Conservation (phyloP, 1,140 invertebrate genomes). For the Holotrichia oblita region DNA sequence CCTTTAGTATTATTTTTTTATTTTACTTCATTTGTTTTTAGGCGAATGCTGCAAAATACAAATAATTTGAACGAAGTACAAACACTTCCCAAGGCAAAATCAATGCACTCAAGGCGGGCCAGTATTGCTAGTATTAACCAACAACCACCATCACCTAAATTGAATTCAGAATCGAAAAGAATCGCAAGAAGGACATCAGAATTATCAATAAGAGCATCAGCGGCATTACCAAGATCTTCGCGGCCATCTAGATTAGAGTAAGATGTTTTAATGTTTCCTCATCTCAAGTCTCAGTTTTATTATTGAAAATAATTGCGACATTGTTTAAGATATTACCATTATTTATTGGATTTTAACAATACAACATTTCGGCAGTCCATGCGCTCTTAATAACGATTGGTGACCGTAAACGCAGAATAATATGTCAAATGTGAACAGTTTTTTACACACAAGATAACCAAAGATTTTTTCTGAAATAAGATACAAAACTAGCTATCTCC, state of each 20-base stretch:
- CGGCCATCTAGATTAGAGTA: slow-evolving; percentile 58
- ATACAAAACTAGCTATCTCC: too few species aligned
- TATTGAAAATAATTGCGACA: slow-evolving; percentile 12
- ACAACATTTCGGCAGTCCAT: too few species aligned
- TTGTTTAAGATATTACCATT: too few species aligned
- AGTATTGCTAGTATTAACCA: slow-evolving; percentile 57
- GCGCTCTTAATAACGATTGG: too few species aligned
- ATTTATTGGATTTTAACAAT: too few species aligned
- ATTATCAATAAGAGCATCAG: slow-evolving; percentile 50
- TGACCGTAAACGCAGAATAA: too few species aligned
- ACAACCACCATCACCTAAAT: slow-evolving; percentile 33
- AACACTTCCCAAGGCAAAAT: slow-evolving; percentile 41
- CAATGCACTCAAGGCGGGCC: slow-evolving; percentile 50
- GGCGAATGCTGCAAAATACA: slow-evolving; percentile 56
- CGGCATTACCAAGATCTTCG: slow-evolving; percentile 48
- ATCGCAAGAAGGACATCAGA: slow-evolving; percentile 56
- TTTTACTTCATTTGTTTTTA: slow-evolving; percentile 42
- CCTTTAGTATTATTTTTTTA: too few species aligned
- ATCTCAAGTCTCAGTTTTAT: background rate
- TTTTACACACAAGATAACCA: too few species aligned
- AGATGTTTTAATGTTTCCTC: slow-evolving; percentile 42
- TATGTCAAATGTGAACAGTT: too few species aligned
- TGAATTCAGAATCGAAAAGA: slow-evolving; percentile 44
- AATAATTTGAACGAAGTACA: slow-evolving; percentile 42
- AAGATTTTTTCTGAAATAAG: too few species aligned